Base-by-base conservation (phyloP, 2,888 invertebrate genomes). In the Emmelina monodactyla region DNA sequence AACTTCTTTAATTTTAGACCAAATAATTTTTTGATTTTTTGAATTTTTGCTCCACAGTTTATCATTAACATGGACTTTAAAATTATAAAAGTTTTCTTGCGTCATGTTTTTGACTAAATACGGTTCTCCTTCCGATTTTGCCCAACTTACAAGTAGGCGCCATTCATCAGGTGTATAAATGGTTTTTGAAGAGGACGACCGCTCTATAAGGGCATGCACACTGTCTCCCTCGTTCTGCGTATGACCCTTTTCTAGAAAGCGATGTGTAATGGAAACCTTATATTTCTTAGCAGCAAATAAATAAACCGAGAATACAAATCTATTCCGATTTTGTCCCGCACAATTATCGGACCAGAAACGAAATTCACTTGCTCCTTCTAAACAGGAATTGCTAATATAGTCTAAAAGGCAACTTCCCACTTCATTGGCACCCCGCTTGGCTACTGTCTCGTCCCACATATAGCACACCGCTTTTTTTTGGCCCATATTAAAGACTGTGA, bases 321-420 rank as follows among this genome's bases (percentile, higher is more conserved):
- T 28, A 16, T 46, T 44, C 6, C 40, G 22, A 25, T 46, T 42
- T 35, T 46, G 46, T 1, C 44, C 42, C 10, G 22, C 11, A 30
- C 42, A 42, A 19, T 38, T 38, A 14, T 42, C 40, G n/a, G n/a
- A n/a, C n/a, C n/a, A n/a, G n/a, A n/a, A n/a, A n/a, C n/a, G n/a
- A n/a, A n/a, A n/a, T n/a, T n/a, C n/a, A n/a, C n/a, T n/a, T n/a
- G n/a, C n/a, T n/a, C n/a, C n/a, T n/a, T n/a, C n/a, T n/a, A n/a
- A n/a, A n/a, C n/a, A n/a, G n/a, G n/a, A n/a, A n/a, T n/a, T n/a
- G n/a, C n/a, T n/a, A n/a, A n/a, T n/a, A n/a, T n/a, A n/a, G n/a
- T n/a, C n/a, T n/a, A n/a, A n/a, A n/a, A n/a, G n/a, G n/a, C n/a
- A n/a, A n/a, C n/a, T n/a, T n/a, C n/a, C n/a, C n/a, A n/a, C n/a